Evolutionary conservation across 2,113 vertebrate genomes (phyloP).

Genomic region (Carassius gibelio): DNA sequence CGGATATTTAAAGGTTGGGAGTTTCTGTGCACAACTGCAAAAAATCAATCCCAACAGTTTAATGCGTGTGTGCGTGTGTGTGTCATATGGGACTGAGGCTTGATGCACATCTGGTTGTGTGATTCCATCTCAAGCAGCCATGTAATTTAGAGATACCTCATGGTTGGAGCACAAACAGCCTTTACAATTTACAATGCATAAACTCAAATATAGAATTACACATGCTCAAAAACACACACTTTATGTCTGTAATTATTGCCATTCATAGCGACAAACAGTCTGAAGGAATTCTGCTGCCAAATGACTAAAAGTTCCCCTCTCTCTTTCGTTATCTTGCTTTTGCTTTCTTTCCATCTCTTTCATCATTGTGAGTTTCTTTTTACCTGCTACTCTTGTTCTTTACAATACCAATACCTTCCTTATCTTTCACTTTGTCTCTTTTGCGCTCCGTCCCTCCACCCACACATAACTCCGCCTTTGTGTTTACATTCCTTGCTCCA

Average conservation of each 20-base stretch:
- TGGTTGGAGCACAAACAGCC: slow-evolving; percentile 33
- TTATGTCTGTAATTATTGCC: slow-evolving; percentile 35
- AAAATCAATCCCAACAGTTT: slow-evolving; percentile 49
- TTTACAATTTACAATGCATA: slow-evolving; percentile 33
- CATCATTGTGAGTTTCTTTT: background rate
- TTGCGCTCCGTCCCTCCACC: slow-evolving; percentile 38
- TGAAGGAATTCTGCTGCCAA: slow-evolving; percentile 5
- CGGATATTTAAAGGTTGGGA: slow-evolving; percentile 51
- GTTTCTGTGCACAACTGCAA: slow-evolving; percentile 45
- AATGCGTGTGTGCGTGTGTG: slow-evolving; percentile 8
- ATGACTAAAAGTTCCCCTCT: background rate
- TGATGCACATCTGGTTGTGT: slow-evolving; percentile 62
- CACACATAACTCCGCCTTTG: slow-evolving; percentile 46
- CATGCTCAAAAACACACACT: background rate
- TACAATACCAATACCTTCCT: slow-evolving; percentile 4
- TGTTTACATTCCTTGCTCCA: slow-evolving; percentile 57
- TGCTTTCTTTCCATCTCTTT: slow-evolving; percentile 10
- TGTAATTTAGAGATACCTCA: slow-evolving; percentile 58
- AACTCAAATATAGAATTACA: slow-evolving; percentile 31
- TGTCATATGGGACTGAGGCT: slow-evolving; percentile 49
- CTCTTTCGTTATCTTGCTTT: background rate
- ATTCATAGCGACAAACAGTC: slow-evolving; percentile 12
- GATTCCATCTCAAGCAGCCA: slow-evolving; percentile 32
- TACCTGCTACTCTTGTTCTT: slow-evolving; percentile 1
- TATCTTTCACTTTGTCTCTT: slow-evolving; percentile 36